Evolutionary conservation across 2,888 invertebrate genomes (phyloP).

Genomic region (Onthophagus sagittarius): DNA sequence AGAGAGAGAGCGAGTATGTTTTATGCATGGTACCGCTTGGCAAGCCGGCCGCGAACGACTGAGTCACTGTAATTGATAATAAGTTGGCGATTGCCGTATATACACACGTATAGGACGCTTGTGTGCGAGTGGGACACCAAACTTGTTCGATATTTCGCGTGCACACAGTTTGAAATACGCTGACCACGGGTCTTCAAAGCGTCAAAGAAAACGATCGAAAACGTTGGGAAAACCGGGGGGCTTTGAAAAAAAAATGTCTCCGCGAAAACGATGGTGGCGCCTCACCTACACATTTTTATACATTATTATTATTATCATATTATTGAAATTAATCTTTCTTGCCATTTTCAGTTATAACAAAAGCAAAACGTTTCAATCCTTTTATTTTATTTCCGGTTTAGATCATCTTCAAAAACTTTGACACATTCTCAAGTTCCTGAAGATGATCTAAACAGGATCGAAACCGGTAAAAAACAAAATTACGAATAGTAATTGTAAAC

Average conservation of each 20-base stretch:
- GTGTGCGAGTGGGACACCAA: conserved; percentile 14
- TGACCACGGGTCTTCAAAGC: neutral
- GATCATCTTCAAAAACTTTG: no score
- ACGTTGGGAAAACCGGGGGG: neutral
- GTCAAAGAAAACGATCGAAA: neutral
- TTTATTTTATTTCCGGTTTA: no score
- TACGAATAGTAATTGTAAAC: no score
- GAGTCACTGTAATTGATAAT: conserved; percentile 53
- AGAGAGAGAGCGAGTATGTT: conserved; percentile 47
- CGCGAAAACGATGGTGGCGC: neutral
- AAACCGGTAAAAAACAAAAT: no score
- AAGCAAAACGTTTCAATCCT: no score
- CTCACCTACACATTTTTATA: neutral
- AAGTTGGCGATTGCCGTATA: conserved; percentile 45
- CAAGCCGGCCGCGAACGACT: conserved; percentile 48
- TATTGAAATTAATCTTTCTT: no score
- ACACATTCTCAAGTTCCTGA: no score
- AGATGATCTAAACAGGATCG: no score
- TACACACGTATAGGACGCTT: conserved; percentile 23
- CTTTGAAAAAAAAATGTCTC: neutral
- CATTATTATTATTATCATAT: no score
- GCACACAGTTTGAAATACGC: neutral
- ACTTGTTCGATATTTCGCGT: conserved; percentile 2
- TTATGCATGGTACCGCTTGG: conserved; percentile 48
- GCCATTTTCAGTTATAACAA: no score